Base-by-base conservation (phyloP, 2,888 invertebrate species). In the Bellardia bayeri region DNA sequence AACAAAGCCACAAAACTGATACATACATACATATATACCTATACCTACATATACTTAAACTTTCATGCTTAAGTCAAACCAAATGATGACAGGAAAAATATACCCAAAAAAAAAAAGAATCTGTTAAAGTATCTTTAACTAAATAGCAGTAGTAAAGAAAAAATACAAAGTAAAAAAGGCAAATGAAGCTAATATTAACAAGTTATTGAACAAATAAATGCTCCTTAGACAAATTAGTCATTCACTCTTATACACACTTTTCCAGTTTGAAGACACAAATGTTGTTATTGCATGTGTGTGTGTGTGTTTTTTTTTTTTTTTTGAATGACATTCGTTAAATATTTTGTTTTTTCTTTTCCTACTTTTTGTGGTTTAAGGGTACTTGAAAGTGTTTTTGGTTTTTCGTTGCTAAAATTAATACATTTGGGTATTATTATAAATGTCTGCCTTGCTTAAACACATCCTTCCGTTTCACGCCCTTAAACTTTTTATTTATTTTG, bases 391-490 rank as follows among this genome's bases (percentile, higher is more conserved):
- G 33, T 33, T 45, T 23, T 0, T 23, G 23, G 6, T 56, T 16
- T 4, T 45, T 16, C 16, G 33, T 68, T 33, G 8, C 9, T 42
- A 23, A 30, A 63, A 66, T 56, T 30, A 33, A 63, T 37, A 5
- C 37, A 56, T 81, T 64, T 64, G 63, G 54, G 54, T 64, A 42
- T 72, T 42, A n/a, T 13, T 33, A 42, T 54, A 64, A 64, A 56
- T 16, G 42, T 14, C 54, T 54, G 33, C 40, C 14, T 66, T 8
- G 23, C 45, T 49, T 61, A 61, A 71, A 71, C 7, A 66, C 16
- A 37, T 81, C 75, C 82, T 69, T 82, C 76, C 82, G 82, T 82
- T 82, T 82, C 54, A 33, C 61, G 75, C 74, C 64, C 37, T 82
- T 66, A 33, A 16, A 45, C 16, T 49, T 66, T 37, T 75, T 49